Evolutionary conservation across 64 coral and sea anemone species (phyloP).

Genomic region (Dendronephthya gigantea): DNA sequence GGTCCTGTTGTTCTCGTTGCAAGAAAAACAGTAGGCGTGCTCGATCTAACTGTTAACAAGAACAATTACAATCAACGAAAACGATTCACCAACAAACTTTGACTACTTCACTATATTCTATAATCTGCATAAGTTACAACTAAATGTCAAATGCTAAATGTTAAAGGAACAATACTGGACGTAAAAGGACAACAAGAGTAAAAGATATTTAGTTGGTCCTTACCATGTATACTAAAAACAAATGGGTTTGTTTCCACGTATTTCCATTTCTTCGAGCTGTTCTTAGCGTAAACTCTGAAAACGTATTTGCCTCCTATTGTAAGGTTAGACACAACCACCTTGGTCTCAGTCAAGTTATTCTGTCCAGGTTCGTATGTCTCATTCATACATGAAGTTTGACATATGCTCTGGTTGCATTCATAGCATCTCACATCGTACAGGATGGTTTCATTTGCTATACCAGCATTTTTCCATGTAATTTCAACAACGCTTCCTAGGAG

Average conservation of each 20-base stretch:
- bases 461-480: background rate
- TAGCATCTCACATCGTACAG: background rate
- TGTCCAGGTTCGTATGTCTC: background rate
- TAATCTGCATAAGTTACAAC: too few species aligned
- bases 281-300: background rate
- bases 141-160: too few species aligned
- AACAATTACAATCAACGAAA: too few species aligned
- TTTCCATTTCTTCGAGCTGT: background rate
- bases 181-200: too few species aligned
- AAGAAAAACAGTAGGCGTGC: too few species aligned
- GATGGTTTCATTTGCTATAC: background rate
- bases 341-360: background rate
- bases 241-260: too few species aligned
- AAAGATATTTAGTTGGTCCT: too few species aligned
- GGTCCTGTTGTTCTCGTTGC: background rate
- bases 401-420: background rate
- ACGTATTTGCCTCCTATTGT: background rate
- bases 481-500: background rate
- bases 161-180: too few species aligned
- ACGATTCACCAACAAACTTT: too few species aligned
- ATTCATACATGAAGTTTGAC: background rate
- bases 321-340: background rate
- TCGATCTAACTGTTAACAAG: too few species aligned
- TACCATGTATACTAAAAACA: too few species aligned
- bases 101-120: too few species aligned